A percentile compares a stretch with the other conserved stretches of the same genome.
Evolutionary conservation across 2,888 invertebrate genomes (phyloP).

Genomic region (Ochlodes sylvanus): DNA sequence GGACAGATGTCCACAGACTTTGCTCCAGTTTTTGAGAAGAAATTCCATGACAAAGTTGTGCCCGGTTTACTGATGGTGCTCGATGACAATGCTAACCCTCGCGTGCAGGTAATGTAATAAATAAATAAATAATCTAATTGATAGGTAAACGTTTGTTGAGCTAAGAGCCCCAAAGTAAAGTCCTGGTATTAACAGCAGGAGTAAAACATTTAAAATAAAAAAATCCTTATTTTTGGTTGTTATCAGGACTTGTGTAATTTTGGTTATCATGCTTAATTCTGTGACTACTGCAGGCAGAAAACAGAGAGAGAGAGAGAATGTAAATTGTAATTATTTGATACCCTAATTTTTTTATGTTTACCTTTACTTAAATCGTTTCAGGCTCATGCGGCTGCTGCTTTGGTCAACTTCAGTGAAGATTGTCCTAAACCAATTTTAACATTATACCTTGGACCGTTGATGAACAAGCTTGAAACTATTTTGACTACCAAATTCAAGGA

Average conservation of each 20-base stretch:
- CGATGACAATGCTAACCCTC: constrained; percentile 95
- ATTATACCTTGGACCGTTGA: constrained; percentile 95
- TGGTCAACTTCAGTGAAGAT: constrained; percentile 99
- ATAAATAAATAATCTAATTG: too few relatives aligned
- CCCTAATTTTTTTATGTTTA: too few relatives aligned
- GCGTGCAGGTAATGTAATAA: constrained; percentile 90
- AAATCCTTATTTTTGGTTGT: too few relatives aligned
- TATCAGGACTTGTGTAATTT: too few relatives aligned
- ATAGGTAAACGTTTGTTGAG: too few relatives aligned
- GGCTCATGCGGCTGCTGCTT: constrained; percentile 94
- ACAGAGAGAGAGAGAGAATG: too few relatives aligned
- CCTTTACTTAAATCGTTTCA: constrained; percentile 56
- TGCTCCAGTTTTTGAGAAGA: constrained; percentile 98
- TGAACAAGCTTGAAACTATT: constrained; percentile 95
- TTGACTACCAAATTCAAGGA: constrained; percentile 97
- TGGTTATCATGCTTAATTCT: too few relatives aligned
- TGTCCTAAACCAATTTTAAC: constrained; percentile 97
- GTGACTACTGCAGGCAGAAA: too few relatives aligned
- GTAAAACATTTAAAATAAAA: too few relatives aligned
- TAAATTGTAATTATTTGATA: too few relatives aligned
- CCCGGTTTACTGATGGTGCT: constrained; percentile 95
- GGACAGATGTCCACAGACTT: constrained; percentile 99
- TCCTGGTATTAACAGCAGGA: too few relatives aligned
- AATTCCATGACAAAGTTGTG: constrained; percentile 98
- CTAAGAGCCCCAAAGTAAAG: too few relatives aligned